phyloP scores from a whole-genome alignment of 2,888 invertebrate species.

The Podotricha telesiphe region DNA sequence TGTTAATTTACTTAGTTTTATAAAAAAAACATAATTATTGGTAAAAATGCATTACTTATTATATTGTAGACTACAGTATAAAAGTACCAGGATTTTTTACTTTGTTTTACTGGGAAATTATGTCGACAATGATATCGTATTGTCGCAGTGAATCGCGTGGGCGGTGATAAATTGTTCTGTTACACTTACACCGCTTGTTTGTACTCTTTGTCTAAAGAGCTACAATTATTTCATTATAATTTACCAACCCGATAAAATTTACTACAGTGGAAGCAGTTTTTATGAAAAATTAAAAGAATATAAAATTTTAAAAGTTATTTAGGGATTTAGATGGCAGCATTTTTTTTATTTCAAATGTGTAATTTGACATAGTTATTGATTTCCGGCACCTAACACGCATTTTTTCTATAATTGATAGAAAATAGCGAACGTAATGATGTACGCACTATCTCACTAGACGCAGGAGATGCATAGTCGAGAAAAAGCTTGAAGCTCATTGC shows the following conservation, averaged over 20 bases:
- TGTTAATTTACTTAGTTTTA: neutral
- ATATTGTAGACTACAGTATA: neutral
- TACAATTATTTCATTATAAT: conserved; percentile 36
- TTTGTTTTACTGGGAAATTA: conserved; percentile 27
- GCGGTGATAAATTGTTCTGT: conserved; percentile 45
- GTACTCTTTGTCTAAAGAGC: conserved; percentile 35
- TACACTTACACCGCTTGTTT: conserved; percentile 41
- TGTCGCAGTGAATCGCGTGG: conserved; percentile 35
- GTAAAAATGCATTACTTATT: neutral
- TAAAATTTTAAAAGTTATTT: too few species aligned
- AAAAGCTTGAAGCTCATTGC: too few species aligned
- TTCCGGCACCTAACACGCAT: neutral
- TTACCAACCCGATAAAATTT: neutral
- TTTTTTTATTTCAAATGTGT: too few species aligned
- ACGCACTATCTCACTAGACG: neutral
- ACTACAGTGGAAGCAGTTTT: neutral
- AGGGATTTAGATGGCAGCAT: too few species aligned
- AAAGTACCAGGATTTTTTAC: conserved; percentile 15
- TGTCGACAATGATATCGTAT: conserved; percentile 34
- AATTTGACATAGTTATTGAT: neutral
- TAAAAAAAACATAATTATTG: neutral
- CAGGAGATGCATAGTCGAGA: too few species aligned
- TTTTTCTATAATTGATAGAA: neutral
- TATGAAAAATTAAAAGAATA: too few species aligned
- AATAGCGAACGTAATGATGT: neutral